These are phyloP conservation scores for Peromyscus nudipes DNA, from an alignment of 2,797 vertebrate genomes.

Conservation along the genomic window DNA sequence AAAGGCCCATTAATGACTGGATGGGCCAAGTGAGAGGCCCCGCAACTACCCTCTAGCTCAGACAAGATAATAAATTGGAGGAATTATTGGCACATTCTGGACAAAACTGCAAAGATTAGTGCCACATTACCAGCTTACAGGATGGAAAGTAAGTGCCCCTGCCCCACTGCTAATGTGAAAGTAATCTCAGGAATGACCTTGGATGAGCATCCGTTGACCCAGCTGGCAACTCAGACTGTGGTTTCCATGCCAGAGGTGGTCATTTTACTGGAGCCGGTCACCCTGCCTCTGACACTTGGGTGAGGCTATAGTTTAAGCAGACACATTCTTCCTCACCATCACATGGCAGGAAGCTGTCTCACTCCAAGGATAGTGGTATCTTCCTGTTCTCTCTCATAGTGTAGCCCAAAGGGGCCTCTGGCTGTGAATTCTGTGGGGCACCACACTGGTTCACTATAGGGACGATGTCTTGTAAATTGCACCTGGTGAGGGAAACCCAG, in stretches of 20 bases:
- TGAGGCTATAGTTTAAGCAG: slow-evolving; percentile 40
- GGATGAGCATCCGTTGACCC: background rate
- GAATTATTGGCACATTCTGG: slow-evolving; percentile 55
- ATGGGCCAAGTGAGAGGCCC: slow-evolving; percentile 54
- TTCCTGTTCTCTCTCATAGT: background rate
- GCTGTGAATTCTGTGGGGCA: background rate
- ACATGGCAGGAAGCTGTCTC: background rate
- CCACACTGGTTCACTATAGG: background rate
- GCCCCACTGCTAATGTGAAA: background rate
- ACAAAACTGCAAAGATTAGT: slow-evolving; percentile 52
- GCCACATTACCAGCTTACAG: slow-evolving; percentile 35
- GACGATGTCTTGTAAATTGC: background rate
- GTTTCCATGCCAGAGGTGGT: background rate
- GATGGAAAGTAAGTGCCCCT: background rate
- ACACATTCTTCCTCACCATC: background rate
- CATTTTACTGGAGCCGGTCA: slow-evolving; percentile 55
- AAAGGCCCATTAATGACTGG: background rate
- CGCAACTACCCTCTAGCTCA: slow-evolving; percentile 41
- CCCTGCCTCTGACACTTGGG: background rate
- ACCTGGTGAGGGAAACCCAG: background rate
- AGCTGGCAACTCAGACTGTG: background rate
- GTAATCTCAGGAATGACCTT: background rate
- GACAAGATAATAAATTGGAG: slow-evolving; percentile 63
- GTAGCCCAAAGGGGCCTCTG: background rate
- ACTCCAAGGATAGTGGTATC: background rate